phyloP scores from a whole-genome alignment of 2,888 invertebrate genomes.

The Yponomeuta evonymella region DNA sequence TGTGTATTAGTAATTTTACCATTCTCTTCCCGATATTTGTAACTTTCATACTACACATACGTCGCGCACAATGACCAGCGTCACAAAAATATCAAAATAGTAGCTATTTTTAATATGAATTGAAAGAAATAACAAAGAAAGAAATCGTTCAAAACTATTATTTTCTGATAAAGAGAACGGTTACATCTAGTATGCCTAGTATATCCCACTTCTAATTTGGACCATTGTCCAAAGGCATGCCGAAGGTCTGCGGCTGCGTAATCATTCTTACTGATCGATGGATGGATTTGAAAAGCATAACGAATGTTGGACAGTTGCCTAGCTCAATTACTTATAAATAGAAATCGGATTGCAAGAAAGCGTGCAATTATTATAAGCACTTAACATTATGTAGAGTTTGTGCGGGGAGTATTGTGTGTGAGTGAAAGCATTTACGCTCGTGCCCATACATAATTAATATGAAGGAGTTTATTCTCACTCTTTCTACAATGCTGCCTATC shows the following conservation, averaged over 20 bases:
- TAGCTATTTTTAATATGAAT: too few relatives aligned
- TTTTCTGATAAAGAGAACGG: too few relatives aligned
- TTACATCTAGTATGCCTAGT: too few relatives aligned
- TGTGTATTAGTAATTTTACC: too few relatives aligned
- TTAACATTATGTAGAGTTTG: background rate
- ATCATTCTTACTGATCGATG: background rate
- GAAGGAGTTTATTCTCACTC: background rate
- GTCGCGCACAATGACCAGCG: too few relatives aligned
- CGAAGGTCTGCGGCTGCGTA: background rate
- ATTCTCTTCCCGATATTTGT: too few relatives aligned
- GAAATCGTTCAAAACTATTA: too few relatives aligned
- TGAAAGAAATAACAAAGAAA: too few relatives aligned
- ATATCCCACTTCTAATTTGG: too few relatives aligned
- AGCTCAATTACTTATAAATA: background rate
- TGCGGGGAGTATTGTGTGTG: background rate
- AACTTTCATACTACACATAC: too few relatives aligned
- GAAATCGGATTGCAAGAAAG: background rate
- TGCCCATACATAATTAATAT: background rate
- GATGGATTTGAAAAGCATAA: slow-evolving; percentile 5
- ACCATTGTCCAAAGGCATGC: background rate
- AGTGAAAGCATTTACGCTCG: background rate
- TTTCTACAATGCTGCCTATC: too few relatives aligned
- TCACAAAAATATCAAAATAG: too few relatives aligned
- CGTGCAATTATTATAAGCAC: background rate
- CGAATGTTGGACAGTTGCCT: background rate